Base-by-base conservation (phyloP, 2,797 vertebrate genomes). In the Apogon talboti region DNA sequence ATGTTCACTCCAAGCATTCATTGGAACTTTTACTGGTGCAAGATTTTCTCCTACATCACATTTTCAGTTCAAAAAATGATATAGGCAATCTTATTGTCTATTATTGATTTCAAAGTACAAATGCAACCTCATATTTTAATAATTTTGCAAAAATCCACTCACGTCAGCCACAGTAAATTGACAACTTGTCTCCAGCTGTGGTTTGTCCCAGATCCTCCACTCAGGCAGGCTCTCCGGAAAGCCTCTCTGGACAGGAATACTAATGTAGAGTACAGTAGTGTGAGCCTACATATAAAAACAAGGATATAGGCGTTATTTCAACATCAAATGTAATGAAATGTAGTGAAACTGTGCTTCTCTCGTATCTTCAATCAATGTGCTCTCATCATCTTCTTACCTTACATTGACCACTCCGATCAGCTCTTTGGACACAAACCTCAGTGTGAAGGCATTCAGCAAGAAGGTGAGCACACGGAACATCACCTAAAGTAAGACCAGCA, bases 141-240 rank as follows among this genome's bases (percentile, higher is more conserved):
- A 1, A 21, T 19, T 9, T 33, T 15, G 12, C n/a, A n/a, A 24
- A 42, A 48, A 19, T 18, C 2, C 65, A 91, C 96, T 95, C 87
- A 99, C 98, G 94, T 96, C 72, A 99, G 83, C 98, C 98, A 99
- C 18, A 98, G 74, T 0, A 99, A 94, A 87, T 99, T 97, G 79
- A 98, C 88, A 18, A 95, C 93, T 89, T 96, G 95, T 81, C 91
- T 94, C 98, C 97, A 99, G 78, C 95, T 95, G 81, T 93, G 91
- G 75, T 92, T 89, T 76, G 84, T 82, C 82, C 93, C 88, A 2
- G 92, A 19, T 1, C 89, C 90, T 11, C 94, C 93, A 62, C 96
- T 99, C 67, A 99, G 85, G 88, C 97, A 99, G 16, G 97, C 96
- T 91, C 94, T 97, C 40, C 97, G 92, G 83, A 99, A 99, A 0